phyloP scores from a whole-genome alignment of 2,113 vertebrate genomes.

The Vanacampus margaritifer region DNA sequence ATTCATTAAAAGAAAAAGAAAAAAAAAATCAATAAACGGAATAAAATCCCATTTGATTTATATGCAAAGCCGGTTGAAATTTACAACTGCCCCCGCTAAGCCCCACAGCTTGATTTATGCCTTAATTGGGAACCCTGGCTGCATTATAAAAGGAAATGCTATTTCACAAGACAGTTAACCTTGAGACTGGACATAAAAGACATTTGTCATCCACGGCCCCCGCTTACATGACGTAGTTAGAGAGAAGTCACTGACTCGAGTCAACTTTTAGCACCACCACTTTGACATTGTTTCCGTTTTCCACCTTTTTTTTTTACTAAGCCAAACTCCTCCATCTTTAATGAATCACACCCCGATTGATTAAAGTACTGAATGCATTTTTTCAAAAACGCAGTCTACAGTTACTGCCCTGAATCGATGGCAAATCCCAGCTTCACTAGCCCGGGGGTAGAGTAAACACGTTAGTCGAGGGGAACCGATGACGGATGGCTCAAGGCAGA shows the following conservation, averaged over 20 bases:
- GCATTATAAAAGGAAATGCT: background rate
- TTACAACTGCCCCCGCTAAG: background rate
- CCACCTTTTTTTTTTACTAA: conserved; percentile 18
- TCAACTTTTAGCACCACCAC: conserved; percentile 26
- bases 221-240: conserved; percentile 3
- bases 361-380: conserved; percentile 13
- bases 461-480: conserved; percentile 37
- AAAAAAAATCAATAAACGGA: conserved; percentile 3
- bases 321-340: conserved; percentile 11
- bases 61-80: background rate
- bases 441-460: conserved; percentile 33
- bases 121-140: conserved; percentile 10
- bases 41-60: conserved; percentile 1
- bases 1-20: background rate
- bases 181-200: conserved; percentile 33
- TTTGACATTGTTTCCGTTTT: conserved; percentile 24
- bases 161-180: conserved; percentile 25
- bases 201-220: conserved; percentile 20
- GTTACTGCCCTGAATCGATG: conserved; percentile 35
- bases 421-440: background rate
- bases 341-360: conserved; percentile 26
- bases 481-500: conserved; percentile 50
- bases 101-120: conserved; percentile 7
- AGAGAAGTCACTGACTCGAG: conserved; percentile 6
- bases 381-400: conserved; percentile 16